phyloP scores from a whole-genome alignment of 2,888 invertebrate genomes.

The Eristalis arbustorum region DNA sequence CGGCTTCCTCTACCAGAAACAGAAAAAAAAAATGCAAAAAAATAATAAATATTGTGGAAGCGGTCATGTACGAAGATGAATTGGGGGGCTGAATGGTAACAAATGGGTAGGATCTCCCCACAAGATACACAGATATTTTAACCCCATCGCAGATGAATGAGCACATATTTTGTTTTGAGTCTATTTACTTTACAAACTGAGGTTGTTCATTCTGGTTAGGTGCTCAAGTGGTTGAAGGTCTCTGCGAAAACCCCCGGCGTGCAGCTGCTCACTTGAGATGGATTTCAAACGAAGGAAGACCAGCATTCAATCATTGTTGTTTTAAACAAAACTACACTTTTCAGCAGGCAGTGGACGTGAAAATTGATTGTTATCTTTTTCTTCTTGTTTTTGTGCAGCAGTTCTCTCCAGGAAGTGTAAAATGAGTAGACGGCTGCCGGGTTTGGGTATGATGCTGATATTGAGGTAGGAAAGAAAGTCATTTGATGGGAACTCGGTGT shows the following conservation, averaged over 20 bases:
- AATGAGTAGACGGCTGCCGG: too few species aligned
- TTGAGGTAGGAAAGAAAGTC: too few species aligned
- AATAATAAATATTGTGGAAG: neutral
- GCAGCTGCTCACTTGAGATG: neutral
- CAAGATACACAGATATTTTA: neutral
- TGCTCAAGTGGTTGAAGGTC: neutral
- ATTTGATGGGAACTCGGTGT: too few species aligned
- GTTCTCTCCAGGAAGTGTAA: too few species aligned
- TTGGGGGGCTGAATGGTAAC: neutral
- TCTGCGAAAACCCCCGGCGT: neutral
- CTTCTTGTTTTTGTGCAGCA: too few species aligned
- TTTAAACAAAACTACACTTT: neutral
- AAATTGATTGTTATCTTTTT: neutral
- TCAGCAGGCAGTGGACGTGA: neutral
- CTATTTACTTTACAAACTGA: neutral
- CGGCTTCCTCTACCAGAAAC: neutral
- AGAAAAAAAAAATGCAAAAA: slow-evolving; percentile 1
- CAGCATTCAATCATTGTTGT: neutral
- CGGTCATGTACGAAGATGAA: neutral
- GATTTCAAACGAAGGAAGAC: neutral
- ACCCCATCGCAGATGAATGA: neutral
- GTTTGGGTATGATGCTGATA: too few species aligned
- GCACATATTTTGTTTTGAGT: too few species aligned
- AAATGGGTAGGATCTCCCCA: too few species aligned
- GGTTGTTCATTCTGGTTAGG: neutral